Evolutionary conservation across 1,140 invertebrate species (phyloP).

Genomic region (Octopus sinensis): DNA sequence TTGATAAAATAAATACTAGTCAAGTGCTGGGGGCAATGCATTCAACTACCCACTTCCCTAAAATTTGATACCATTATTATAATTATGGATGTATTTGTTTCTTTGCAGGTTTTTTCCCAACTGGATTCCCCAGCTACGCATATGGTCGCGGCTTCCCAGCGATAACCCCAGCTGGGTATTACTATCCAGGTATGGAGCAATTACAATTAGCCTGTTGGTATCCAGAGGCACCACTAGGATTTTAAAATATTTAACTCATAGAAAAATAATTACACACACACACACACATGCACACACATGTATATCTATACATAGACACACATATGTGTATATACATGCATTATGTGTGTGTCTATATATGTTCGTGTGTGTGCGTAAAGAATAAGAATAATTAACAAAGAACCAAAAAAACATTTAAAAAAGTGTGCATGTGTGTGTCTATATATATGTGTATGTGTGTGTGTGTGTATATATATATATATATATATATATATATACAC

Average conservation of each 20-base stretch:
- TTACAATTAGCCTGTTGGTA: slow-evolving; percentile 48
- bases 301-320: too few species aligned
- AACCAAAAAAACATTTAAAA: neutral
- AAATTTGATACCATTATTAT: too few species aligned
- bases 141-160: slow-evolving; percentile 40
- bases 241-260: slow-evolving; percentile 26
- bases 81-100: neutral
- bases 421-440: neutral
- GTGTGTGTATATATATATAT: too few species aligned
- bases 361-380: too few species aligned
- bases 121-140: slow-evolving; percentile 33
- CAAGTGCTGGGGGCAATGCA: too few species aligned
- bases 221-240: slow-evolving; percentile 36
- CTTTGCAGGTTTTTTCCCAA: slow-evolving; percentile 33
- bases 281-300: too few species aligned
- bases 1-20: too few species aligned
- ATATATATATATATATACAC: too few species aligned
- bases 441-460: neutral
- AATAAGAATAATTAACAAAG: neutral
- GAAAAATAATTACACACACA: too few species aligned
- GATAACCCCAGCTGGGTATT: slow-evolving; percentile 34
- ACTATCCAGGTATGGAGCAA: slow-evolving; percentile 44
- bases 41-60: too few species aligned
- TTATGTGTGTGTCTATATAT: neutral
- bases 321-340: too few species aligned